Conservation (phyloP, 2,888 invertebrate species). For the Andrena marginata region DNA sequence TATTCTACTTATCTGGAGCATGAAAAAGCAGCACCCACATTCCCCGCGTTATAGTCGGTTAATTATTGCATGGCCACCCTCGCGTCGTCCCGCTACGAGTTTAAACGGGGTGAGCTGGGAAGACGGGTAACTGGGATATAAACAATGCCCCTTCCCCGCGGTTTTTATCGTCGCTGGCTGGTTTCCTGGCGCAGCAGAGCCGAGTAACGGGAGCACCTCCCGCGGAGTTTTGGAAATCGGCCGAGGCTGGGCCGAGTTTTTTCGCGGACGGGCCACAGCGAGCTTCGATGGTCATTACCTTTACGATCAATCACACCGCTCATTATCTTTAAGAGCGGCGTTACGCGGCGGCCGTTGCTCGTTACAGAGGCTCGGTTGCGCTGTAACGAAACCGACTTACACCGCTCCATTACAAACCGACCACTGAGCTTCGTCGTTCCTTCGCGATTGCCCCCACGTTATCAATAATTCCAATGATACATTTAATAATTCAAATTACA, state of each 20-base stretch:
- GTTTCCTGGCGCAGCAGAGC: conserved; percentile 24
- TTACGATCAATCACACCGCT: conserved; percentile 83
- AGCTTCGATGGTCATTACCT: conserved; percentile 81
- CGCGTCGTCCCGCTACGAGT: background rate
- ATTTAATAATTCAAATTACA: no score
- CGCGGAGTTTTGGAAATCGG: conserved; percentile 71
- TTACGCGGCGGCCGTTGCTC: conserved; percentile 76
- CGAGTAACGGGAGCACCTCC: conserved; percentile 64
- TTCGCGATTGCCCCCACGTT: conserved; percentile 57
- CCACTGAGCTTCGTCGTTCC: conserved; percentile 52
- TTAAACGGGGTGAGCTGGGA: conserved; percentile 5
- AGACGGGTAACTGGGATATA: conserved; percentile 30
- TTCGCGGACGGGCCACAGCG: conserved; percentile 34
- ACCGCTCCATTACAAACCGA: conserved; percentile 54
- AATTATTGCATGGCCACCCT: background rate
- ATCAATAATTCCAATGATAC: conserved; percentile 15
- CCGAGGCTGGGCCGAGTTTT: conserved; percentile 30
- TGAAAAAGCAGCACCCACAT: background rate
- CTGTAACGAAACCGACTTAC: conserved; percentile 38
- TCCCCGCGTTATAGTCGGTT: background rate
- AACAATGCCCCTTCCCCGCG: conserved; percentile 37
- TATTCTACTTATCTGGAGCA: no score
- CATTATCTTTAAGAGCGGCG: conserved; percentile 80
- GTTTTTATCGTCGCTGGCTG: conserved; percentile 32
- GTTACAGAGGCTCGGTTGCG: conserved; percentile 71